Base-by-base conservation (phyloP, 2,113 vertebrate genomes). In the Eulemur macaco region DNA sequence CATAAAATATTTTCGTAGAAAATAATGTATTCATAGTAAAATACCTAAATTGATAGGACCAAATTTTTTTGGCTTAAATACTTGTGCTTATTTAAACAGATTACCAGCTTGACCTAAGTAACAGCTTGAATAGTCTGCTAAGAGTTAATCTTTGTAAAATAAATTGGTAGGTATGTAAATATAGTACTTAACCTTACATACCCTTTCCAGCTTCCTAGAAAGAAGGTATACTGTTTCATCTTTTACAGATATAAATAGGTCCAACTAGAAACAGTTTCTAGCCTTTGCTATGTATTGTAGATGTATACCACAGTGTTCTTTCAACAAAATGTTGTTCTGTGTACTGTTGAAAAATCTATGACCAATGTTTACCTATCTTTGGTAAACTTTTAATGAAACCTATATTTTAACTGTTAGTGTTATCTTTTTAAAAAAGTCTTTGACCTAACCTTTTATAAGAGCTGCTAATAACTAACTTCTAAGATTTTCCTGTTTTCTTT, bases 401-500 rank as follows among this genome's bases (percentile, higher is more conserved):
- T 93, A 29, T 39, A 47, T 86, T 92, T 86, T 86, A 93, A 63
- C n/a, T 95, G 4, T 88, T 58, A 92, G 47, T 56, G 77, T 73
- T 73, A 14, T 63, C 27, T 39, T 74, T 83, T 85, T 17, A 34
- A 21, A 1, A 42, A 42, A 81, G 39, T 39, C 34, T 94, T 94
- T 85, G 63, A 90, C 45, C 14, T 84, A 87, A 89, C 5, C 5
- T 91, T 95, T 96, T 87, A 64, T 5, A 96, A 96, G 66, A 97
- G 76, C 77, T 91, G 66, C 85, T 96, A 90, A 52, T 95, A 87
- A 95, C 91, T 94, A 87, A 95, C 91, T 94, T 84, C 64, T 96
- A 87, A 89, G 17, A 34, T 95, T 92, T 85, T 60, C 29, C 13
- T 91, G 3, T 11, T 74, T 92, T 93, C 11, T 85, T 89, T 78